Conservation (phyloP, 2,888 invertebrate genomes). For the Lydus trimaculatus region DNA sequence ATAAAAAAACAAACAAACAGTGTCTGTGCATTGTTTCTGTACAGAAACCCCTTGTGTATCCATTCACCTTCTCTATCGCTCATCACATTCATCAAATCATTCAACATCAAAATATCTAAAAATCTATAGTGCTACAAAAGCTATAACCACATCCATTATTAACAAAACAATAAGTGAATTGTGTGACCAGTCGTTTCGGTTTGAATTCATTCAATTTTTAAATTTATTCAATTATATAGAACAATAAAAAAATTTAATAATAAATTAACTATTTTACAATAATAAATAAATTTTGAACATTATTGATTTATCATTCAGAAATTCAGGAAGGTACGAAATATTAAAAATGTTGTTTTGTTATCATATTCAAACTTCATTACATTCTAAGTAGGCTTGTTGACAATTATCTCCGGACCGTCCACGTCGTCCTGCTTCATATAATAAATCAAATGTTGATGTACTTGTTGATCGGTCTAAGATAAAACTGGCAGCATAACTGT, state of each 20-base stretch:
- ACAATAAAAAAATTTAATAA: neutral
- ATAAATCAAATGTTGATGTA: constrained; percentile 76
- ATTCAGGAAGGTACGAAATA: constrained; percentile 2
- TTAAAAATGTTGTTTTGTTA: neutral
- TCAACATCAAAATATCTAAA: neutral
- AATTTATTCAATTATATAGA: neutral
- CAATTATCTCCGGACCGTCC: constrained; percentile 89
- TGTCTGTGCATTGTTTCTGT: constrained; percentile 1
- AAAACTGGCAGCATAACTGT: constrained; percentile 87
- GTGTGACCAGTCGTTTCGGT: neutral
- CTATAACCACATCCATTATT: constrained; percentile 6
- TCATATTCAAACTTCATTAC: constrained; percentile 81
- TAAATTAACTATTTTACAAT: constrained; percentile 34
- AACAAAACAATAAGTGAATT: constrained; percentile 6
- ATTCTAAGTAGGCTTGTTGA: constrained; percentile 82
- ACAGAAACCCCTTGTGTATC: neutral
- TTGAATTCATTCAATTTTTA: neutral
- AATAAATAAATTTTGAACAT: constrained; percentile 20
- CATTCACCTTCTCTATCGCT: neutral
- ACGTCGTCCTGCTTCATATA: constrained; percentile 85
- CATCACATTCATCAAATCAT: neutral
- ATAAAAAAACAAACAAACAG: neutral
- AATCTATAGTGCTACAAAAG: neutral
- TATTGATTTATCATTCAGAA: constrained; percentile 11
- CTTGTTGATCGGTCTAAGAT: constrained; percentile 77